phyloP scores from a whole-genome alignment of 2,797 vertebrate species.

The Semaprochilodus insignis region DNA sequence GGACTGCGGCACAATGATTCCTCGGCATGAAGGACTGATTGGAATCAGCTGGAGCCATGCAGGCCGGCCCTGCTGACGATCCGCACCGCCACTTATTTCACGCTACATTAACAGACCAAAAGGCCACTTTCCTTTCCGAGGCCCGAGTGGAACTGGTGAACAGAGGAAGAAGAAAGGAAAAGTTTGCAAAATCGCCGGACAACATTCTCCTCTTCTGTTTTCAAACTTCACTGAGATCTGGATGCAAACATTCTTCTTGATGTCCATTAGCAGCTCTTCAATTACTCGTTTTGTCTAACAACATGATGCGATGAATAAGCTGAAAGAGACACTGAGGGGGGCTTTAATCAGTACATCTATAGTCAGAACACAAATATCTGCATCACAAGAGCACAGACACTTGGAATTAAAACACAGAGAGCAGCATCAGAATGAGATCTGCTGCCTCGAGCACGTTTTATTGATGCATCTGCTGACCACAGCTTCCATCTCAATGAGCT shows the following conservation, averaged over 20 bases:
- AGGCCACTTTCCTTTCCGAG: slow-evolving; percentile 51
- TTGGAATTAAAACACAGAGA: slow-evolving; percentile 40
- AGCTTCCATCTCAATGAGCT: slow-evolving; percentile 41
- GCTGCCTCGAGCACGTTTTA: slow-evolving; percentile 32
- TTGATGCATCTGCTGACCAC: slow-evolving; percentile 28
- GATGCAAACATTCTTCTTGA: slow-evolving; percentile 6
- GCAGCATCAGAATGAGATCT: slow-evolving; percentile 34
- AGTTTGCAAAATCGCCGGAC: slow-evolving; percentile 37
- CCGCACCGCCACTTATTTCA: slow-evolving; percentile 60
- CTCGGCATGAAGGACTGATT: slow-evolving; percentile 44
- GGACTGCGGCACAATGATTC: slow-evolving; percentile 47
- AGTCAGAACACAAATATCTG: slow-evolving; percentile 41
- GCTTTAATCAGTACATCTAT: slow-evolving; percentile 41
- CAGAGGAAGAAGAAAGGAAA: slow-evolving; percentile 16
- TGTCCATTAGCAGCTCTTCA: slow-evolving; percentile 35
- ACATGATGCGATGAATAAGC: slow-evolving; percentile 39
- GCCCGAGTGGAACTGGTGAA: slow-evolving; percentile 21
- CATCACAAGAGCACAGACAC: slow-evolving; percentile 37
- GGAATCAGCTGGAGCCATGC: slow-evolving; percentile 40
- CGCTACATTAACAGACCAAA: slow-evolving; percentile 64
- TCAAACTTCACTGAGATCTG: slow-evolving; percentile 3
- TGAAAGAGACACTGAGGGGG: slow-evolving; percentile 4
- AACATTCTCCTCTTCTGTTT: slow-evolving; percentile 25
- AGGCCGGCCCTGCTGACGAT: slow-evolving; percentile 37
- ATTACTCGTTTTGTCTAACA: slow-evolving; percentile 10